Conservation (phyloP, 1,140 invertebrate species). For the Drosophila sucinea region DNA sequence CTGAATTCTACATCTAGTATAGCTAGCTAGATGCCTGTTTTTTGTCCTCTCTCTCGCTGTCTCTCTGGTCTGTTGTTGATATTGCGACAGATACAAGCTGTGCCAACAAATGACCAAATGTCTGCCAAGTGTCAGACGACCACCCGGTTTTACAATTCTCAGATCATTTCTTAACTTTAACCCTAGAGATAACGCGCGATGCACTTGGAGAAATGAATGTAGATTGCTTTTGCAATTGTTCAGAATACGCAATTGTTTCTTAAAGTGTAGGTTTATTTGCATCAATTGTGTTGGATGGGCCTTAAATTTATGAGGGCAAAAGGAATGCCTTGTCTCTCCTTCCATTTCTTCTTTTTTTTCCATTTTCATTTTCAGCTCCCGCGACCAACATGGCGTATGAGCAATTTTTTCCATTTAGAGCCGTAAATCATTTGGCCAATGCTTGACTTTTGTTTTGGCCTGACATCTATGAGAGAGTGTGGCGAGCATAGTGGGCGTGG, state of each 20-base stretch:
- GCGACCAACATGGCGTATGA: slow-evolving; percentile 61
- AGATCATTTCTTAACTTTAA: slow-evolving; percentile 12
- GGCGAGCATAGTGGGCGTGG: slow-evolving; percentile 53
- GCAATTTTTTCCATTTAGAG: slow-evolving; percentile 69
- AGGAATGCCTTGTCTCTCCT: not conserved
- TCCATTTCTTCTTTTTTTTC: not conserved
- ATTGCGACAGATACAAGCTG: slow-evolving; percentile 60
- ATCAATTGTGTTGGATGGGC: not conserved
- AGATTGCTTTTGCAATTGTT: not conserved
- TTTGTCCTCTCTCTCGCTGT: slow-evolving; percentile 18
- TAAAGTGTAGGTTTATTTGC: slow-evolving; percentile 11
- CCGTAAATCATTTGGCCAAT: slow-evolving; percentile 77
- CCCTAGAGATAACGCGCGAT: not conserved
- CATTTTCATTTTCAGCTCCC: not conserved
- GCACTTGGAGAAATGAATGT: not conserved
- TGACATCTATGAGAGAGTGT: slow-evolving; percentile 52
- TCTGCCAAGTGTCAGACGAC: slow-evolving; percentile 68
- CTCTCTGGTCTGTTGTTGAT: slow-evolving; percentile 25
- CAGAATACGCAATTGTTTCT: not conserved
- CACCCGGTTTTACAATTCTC: slow-evolving; percentile 45
- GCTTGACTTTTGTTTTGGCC: slow-evolving; percentile 67
- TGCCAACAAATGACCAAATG: slow-evolving; percentile 78
- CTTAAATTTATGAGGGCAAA: slow-evolving; percentile 13
- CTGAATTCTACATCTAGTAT: slow-evolving; percentile 11
- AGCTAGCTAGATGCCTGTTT: slow-evolving; percentile 9